Base-by-base conservation (phyloP, 1,140 invertebrate species). In the Andricus grossulariae region DNA sequence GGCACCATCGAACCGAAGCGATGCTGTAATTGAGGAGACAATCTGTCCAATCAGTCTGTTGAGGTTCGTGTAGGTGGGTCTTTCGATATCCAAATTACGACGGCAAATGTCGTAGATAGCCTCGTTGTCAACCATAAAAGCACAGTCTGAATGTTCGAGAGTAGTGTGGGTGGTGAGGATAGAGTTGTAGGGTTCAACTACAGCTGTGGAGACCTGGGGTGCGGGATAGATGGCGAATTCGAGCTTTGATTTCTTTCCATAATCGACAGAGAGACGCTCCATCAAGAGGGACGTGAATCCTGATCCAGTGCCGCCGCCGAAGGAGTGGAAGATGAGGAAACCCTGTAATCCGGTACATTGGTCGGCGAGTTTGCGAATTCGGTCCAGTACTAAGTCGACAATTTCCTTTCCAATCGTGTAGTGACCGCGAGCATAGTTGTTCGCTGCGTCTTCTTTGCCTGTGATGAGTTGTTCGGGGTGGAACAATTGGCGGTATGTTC, bases 381-480 rank as follows among this genome's bases (percentile, higher is more conserved):
- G 87, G 87, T 95, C 94, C 74, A 95, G 82, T 2, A 94, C 94
- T 0, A 93, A 79, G 78, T 95, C 94, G 25, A 95, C 93, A 71
- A 95, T 93, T 91, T 94, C 95, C 87, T 94, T 95, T 50, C 94
- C 95, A 83, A 95, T 94, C n/a, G 94, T 95, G 89, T 95, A 95
- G 85, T 84, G 81, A 54, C 83, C 83, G 60, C 82, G 72, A 19
- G 81, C 81, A 66, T 82, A 82, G 32, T 82, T 82, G 60, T 82
- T 82, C 10, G 81, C 81, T 18, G 81, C 81, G 54, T 82, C 81
- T 74, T 82, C 81, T 25, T 82, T 82, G 10, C 93, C 93, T 21
- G 93, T 94, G 77, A 94, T 93, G 60, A 94, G 85, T 84, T 94
- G 93, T 81, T 94, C 93, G 2, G 93, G 93, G 77, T 94, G 93